Conservation (phyloP, 2,888 invertebrate genomes). For the Eueremaeus valkanovi region DNA sequence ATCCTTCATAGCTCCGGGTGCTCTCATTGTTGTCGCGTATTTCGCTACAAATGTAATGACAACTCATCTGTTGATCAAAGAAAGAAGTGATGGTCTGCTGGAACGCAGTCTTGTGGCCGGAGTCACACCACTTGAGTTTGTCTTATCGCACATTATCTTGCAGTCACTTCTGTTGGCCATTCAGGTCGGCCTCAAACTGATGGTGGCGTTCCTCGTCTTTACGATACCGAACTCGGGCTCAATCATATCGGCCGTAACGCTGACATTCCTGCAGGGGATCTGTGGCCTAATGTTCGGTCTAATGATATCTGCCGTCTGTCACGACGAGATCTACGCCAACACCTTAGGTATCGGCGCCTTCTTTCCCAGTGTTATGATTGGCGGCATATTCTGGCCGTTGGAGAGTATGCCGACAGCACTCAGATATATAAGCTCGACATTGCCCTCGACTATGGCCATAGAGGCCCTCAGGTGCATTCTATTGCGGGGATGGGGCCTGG, state of each 20-base stretch:
- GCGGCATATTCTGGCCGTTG: conserved; percentile 40
- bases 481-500: conserved; percentile 68
- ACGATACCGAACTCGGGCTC: conserved; percentile 85
- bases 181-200: conserved; percentile 73
- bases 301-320: conserved; percentile 39
- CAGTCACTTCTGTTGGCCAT: conserved; percentile 94
- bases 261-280: conserved; percentile 82
- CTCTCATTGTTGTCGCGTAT: conserved; percentile 39
- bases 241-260: conserved; percentile 71
- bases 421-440: conserved; percentile 24
- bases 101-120: conserved; percentile 69
- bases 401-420: conserved; percentile 29
- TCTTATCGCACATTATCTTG: conserved; percentile 87
- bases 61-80: conserved; percentile 38
- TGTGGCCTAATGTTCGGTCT: conserved; percentile 92
- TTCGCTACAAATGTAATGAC: conserved; percentile 39
- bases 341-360: conserved; percentile 39
- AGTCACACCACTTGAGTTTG: conserved; percentile 82
- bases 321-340: conserved; percentile 40
- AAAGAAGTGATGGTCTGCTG: conserved; percentile 28
- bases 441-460: conserved; percentile 58
- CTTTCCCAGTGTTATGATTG: conserved; percentile 37
- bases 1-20: conserved; percentile 40
- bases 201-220: conserved; percentile 86
- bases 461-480: conserved; percentile 70